Evolutionary conservation across 2,113 vertebrate species (phyloP), one percentile per base, ranked within the genome.

Genomic region (Spermophilus dauricus): DNA sequence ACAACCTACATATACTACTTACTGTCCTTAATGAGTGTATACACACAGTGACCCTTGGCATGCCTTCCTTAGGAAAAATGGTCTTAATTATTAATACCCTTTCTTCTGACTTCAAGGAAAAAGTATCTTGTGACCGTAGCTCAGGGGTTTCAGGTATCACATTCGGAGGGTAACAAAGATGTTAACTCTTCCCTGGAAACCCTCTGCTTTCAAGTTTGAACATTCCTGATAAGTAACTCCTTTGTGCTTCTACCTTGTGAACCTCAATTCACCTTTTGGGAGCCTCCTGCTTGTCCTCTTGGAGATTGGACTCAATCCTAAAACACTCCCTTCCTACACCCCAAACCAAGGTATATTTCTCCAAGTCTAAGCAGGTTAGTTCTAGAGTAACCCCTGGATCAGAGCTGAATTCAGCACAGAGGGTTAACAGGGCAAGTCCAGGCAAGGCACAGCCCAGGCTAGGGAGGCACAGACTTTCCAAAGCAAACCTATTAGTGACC

Each of bases 21-120:
- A 51, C 30, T 75, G 32, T 82, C 61, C 32, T 86, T 56, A 80
- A 73, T 61, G 42, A 42, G 63, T 70, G 20, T 51, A 48, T 8
- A 26, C 12, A 61, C 0, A 0, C 63, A 65, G 78, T 92, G 88
- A 81, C 32, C 63, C 24, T 65, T 16, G 34, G 22, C 24, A 53
- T 67, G 53, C 48, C 77, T 73, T 90, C 65, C 56, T 92, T 78
- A 80, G 84, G 70, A 81, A 94, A 76, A 86, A 70, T 8, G 48
- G 20, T 42, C 84, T 92, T 80, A 63, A 53, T 51, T 53, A 72
- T 69, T 69, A 63, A 78, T 42, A 61, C 11, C 5, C 17, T 82
- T 22, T 72, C 77, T 87, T 65, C 17, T 2, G 13, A 81, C 32
- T 81, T 48, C 26, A 95, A 92, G 13, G 16, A 48, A 56, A 70